Conservation (phyloP, 1,140 invertebrate species). For the Colletes latitarsis region DNA sequence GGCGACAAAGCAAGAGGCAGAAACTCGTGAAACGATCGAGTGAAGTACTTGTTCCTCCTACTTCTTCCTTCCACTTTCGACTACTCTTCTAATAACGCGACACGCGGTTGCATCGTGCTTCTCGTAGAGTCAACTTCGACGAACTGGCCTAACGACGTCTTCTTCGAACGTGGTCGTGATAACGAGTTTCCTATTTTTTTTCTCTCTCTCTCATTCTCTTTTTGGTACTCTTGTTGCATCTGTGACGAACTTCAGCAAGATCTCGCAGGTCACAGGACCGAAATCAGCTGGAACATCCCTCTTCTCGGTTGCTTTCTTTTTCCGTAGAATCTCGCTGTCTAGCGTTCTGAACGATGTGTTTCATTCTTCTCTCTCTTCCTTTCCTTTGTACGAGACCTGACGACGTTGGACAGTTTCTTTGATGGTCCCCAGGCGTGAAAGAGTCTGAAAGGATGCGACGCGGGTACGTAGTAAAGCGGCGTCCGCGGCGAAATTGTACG, state of each 20-base stretch:
- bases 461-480: not conserved
- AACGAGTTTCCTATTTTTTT: constrained; percentile 45
- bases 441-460: not conserved
- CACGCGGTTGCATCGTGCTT: constrained; percentile 29
- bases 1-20: not conserved
- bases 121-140: constrained; percentile 27
- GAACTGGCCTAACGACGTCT: constrained; percentile 46
- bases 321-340: not conserved
- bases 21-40: not conserved
- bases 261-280: not conserved
- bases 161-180: constrained; percentile 48
- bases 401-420: not conserved
- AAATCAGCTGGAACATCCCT: not conserved
- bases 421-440: not conserved
- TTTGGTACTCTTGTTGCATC: not conserved
- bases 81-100: constrained; percentile 42
- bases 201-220: not conserved
- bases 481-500: not conserved
- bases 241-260: constrained; percentile 21
- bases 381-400: not conserved
- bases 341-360: not conserved
- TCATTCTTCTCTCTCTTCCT: not conserved
- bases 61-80: not conserved
- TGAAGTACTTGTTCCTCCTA: not conserved
- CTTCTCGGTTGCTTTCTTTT: not conserved